These are phyloP conservation scores for Cherax destructor DNA, from an alignment of 1,140 invertebrate genomes.

Conservation along the genomic window DNA sequence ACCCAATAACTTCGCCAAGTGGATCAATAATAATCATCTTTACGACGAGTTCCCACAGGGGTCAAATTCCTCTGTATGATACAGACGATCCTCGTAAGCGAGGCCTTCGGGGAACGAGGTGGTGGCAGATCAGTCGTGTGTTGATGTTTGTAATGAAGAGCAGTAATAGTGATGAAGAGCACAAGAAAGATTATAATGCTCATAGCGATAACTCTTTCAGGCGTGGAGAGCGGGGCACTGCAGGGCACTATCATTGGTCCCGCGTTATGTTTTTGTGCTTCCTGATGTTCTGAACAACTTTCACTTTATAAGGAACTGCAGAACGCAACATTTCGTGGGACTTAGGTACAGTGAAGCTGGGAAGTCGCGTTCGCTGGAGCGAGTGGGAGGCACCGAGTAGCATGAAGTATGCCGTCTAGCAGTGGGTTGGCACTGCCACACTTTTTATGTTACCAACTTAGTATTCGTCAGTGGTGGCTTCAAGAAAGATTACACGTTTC, in stretches of 20 bases:
- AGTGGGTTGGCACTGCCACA: no score
- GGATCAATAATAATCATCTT: not conserved
- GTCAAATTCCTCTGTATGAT: not conserved
- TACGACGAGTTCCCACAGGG: not conserved
- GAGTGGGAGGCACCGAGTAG: no score
- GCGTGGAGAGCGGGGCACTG: not conserved
- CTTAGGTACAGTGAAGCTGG: no score
- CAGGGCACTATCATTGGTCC: not conserved
- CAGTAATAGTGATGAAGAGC: conserved; percentile 6
- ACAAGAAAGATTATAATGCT: not conserved
- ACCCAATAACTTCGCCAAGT: not conserved
- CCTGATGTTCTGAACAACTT: no score
- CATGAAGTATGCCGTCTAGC: no score
- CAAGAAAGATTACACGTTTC: no score
- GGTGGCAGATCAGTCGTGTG: not conserved
- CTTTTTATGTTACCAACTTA: no score
- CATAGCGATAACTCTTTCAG: not conserved
- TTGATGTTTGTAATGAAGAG: conserved; percentile 8
- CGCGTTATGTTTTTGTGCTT: not conserved
- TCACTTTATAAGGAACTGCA: no score
- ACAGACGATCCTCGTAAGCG: not conserved
- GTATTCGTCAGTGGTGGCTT: no score
- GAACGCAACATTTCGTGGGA: no score
- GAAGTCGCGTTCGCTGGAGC: no score
- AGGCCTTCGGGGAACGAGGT: not conserved